phyloP scores from a whole-genome alignment of 2,888 invertebrate genomes.

The Polyommatus icarus region DNA sequence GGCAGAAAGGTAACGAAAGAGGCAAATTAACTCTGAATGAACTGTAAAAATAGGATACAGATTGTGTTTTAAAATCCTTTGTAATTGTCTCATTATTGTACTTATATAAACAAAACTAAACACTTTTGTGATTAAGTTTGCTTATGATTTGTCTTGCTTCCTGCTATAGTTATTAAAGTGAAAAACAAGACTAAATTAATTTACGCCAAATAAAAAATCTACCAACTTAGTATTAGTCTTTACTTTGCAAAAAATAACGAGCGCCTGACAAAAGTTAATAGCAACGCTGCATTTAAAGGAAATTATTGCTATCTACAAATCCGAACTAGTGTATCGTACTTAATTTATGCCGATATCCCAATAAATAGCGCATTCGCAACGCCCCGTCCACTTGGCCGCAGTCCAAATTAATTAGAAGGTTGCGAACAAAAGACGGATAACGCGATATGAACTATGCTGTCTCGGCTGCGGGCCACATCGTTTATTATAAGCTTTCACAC shows the following conservation, averaged over 20 bases:
- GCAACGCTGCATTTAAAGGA: neutral
- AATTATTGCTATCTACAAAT: neutral
- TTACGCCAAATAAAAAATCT: neutral
- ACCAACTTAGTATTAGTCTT: neutral
- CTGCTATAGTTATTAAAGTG: no score
- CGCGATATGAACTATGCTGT: slow-evolving; percentile 19
- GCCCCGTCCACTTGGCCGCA: neutral
- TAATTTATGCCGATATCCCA: slow-evolving; percentile 18
- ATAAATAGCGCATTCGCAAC: slow-evolving; percentile 13
- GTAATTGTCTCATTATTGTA: neutral
- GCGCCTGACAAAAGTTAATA: neutral
- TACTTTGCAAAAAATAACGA: neutral
- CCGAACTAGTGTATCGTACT: neutral
- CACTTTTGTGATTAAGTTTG: neutral
- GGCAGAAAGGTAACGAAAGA: neutral
- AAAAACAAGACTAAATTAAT: no score
- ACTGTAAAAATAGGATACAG: neutral
- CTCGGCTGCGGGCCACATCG: neutral
- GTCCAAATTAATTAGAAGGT: slow-evolving; percentile 26
- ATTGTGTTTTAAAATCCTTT: slow-evolving; percentile 12
- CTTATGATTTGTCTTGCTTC: no score
- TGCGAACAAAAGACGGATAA: slow-evolving; percentile 16
- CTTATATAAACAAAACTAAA: neutral
- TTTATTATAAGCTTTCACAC: neutral
- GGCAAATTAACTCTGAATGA: neutral